Evolutionary conservation across 2,113 vertebrate genomes (phyloP).

Genomic region (Shinisaurus crocodilurus): DNA sequence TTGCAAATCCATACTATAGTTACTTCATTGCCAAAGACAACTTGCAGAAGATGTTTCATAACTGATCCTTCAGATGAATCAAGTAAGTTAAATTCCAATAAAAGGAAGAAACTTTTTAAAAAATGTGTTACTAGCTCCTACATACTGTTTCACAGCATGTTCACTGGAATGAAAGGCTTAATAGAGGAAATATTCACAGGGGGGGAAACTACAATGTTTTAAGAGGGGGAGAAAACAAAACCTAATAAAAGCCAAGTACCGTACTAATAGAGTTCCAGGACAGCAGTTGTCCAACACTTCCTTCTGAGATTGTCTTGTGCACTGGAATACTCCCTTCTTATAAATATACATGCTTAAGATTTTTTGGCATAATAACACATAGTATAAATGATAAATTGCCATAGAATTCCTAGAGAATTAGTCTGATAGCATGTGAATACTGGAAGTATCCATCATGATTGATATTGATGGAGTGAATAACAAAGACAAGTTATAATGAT

Average conservation of each 20-base stretch:
- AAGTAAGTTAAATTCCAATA: background rate
- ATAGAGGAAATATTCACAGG: background rate
- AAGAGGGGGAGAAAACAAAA: slow-evolving; percentile 35
- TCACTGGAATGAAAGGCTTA: background rate
- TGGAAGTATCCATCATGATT: slow-evolving; percentile 42
- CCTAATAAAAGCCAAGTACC: slow-evolving; percentile 15
- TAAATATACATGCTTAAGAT: slow-evolving; percentile 29
- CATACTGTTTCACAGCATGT: slow-evolving; percentile 6
- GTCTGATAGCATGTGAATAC: slow-evolving; percentile 63
- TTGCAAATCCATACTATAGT: slow-evolving; percentile 8
- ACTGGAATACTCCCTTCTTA: slow-evolving; percentile 42
- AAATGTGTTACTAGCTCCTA: background rate
- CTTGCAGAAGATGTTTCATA: background rate
- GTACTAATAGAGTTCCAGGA: slow-evolving; percentile 16
- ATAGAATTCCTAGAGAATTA: slow-evolving; percentile 65
- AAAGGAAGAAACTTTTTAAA: background rate
- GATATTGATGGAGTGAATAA: slow-evolving; percentile 58
- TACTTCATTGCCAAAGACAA: slow-evolving; percentile 16
- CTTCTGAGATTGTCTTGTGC: slow-evolving; percentile 14
- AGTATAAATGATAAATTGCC: slow-evolving; percentile 56
- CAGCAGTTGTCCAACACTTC: slow-evolving; percentile 38
- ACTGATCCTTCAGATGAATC: slow-evolving; percentile 36
- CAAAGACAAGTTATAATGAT: slow-evolving; percentile 53
- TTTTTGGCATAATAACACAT: slow-evolving; percentile 52
- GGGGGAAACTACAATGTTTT: background rate